Conservation (phyloP, 1,140 invertebrate species). For the Lucilia sericata region DNA sequence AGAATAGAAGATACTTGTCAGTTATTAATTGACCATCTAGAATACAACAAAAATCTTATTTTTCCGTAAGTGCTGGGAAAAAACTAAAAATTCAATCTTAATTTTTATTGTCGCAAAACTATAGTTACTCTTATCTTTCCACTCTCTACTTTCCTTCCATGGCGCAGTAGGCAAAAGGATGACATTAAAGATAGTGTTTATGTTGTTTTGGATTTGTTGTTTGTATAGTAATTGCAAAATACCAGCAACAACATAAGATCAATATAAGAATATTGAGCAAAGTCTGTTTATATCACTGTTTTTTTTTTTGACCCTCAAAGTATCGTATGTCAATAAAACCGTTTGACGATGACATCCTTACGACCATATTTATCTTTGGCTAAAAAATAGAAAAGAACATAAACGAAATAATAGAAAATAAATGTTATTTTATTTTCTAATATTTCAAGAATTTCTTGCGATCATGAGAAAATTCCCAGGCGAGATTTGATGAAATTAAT, state of each 20-base stretch:
- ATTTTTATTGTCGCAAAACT: not conserved
- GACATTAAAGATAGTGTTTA: not conserved
- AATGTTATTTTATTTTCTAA: slow-evolving; percentile 14
- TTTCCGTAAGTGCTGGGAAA: slow-evolving; percentile 12
- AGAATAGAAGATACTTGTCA: slow-evolving; percentile 14
- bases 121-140: not conserved
- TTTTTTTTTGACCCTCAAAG: not conserved
- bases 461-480: not conserved
- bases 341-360: slow-evolving; percentile 18
- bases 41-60: not conserved
- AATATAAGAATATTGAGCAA: slow-evolving; percentile 7
- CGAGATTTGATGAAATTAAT: slow-evolving; percentile 1
- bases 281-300: not conserved
- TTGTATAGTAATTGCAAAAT: not conserved
- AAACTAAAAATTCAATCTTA: not conserved
- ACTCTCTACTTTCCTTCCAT: not conserved
- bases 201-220: not conserved
- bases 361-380: slow-evolving; percentile 9
- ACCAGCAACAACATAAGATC: not conserved
- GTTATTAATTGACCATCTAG: slow-evolving; percentile 39
- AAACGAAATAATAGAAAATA: not conserved
- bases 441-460: not conserved
- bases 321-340: slow-evolving; percentile 41
- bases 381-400: not conserved
- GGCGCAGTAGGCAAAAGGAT: not conserved